Evolutionary conservation across 2,888 invertebrate species (phyloP).

Genomic region (Phytoseiulus persimilis): DNA sequence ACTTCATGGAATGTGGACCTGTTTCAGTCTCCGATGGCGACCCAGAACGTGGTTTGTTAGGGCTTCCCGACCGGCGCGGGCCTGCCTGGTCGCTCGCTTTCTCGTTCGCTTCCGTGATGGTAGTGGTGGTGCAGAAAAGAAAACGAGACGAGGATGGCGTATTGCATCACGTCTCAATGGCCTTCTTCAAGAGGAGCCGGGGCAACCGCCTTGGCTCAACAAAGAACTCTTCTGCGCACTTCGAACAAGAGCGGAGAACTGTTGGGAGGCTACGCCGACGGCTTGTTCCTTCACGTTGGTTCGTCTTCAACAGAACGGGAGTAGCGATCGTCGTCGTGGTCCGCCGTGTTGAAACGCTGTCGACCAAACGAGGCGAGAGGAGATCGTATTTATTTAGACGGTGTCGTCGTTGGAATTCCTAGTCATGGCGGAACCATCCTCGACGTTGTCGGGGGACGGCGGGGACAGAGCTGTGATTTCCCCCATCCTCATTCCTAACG

Average conservation of each 20-base stretch:
- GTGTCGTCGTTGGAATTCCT: no score
- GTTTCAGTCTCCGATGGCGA: not conserved
- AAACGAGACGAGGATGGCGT: not conserved
- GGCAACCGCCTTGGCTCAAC: not conserved
- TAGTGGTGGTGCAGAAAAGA: not conserved
- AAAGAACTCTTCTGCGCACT: not conserved
- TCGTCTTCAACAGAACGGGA: not conserved
- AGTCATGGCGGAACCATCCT: no score
- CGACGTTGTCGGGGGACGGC: no score
- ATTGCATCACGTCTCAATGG: not conserved
- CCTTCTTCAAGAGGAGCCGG: not conserved
- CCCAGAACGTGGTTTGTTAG: not conserved
- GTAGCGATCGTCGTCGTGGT: not conserved
- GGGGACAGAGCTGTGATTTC: no score
- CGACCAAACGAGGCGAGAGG: no score
- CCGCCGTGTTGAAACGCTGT: no score
- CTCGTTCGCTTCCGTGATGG: not conserved
- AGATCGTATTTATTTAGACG: no score
- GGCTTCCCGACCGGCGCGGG: not conserved
- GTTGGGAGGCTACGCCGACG: not conserved
- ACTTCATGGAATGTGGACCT: not conserved
- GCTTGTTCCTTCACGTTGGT: not conserved
- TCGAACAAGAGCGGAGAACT: not conserved
- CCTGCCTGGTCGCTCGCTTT: not conserved
- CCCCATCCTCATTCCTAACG: no score